Base-by-base conservation (phyloP, 2,113 vertebrate genomes). In the Hemiscyllium ocellatum region DNA sequence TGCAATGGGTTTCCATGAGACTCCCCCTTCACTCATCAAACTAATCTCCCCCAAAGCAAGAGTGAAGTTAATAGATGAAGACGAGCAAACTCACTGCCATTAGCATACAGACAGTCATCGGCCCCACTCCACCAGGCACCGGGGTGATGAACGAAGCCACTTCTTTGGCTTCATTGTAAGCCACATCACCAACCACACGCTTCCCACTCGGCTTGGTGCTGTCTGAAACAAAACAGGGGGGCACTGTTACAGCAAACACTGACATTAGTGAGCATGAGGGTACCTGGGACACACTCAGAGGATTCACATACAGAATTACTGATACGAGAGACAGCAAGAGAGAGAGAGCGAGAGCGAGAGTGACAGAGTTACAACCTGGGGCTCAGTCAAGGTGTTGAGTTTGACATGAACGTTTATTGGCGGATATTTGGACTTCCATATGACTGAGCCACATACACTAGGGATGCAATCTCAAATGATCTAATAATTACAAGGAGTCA, bases 51-150 rank as follows among this genome's bases (percentile, higher is more conserved):
- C 17, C 80, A 47, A 87, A 87, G 50, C 20, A 50, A 52, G 22
- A 69, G 19, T 95, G 13, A 20, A 4, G n/a, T 12, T 17, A 52
- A 24, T 24, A 47, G 56, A 61, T 61, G 56, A 61, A 70, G 37
- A 70, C 7, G 22, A 42, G 33, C 15, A 50, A 42, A 89, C 96
- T 19, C 97, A 99, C 99, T 98, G 98, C 98, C 99, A 99, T 99
- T 42, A 99, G 97, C 99, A 99, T 99, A 42, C 99, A 99, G 42
- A 99, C 99, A 0, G 99, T 99, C 99, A 99, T 99, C 56, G 99
- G 99, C 42, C 99, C 99, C 0, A 99, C 99, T 0, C 99, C 99
- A 0, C 99, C 99, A 0, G 99, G 99, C 12, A 99, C 99, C 0
- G 99, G 99, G 0, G 99, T 99, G 97, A 99, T 99, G 96, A 98